Evolutionary conservation across 2,797 vertebrate genomes (phyloP).

Genomic region (Toxotes lorentzi): DNA sequence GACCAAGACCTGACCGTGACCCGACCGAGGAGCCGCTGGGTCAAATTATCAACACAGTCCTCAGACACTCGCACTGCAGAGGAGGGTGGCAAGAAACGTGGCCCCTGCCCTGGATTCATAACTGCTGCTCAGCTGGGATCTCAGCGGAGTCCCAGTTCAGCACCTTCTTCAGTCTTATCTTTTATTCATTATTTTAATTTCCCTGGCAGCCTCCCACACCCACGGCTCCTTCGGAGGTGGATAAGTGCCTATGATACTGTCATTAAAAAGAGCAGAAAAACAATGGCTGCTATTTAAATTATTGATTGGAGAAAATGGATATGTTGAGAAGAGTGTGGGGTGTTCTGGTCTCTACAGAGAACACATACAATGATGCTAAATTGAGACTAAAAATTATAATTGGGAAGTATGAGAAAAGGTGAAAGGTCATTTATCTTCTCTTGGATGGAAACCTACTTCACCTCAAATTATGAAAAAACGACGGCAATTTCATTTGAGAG

Average conservation of each 20-base stretch:
- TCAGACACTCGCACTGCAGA: constrained; percentile 12
- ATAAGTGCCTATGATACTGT: constrained; percentile 65
- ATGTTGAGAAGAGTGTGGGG: constrained; percentile 16
- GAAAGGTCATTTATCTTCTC: constrained; percentile 5
- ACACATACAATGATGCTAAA: constrained; percentile 20
- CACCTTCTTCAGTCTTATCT: constrained; percentile 72
- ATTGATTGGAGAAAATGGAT: constrained; percentile 65
- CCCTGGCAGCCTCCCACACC: constrained; percentile 50
- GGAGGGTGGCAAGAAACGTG: constrained; percentile 30
- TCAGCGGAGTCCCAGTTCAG: constrained; percentile 61
- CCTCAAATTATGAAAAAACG: constrained; percentile 14
- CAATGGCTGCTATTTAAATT: constrained; percentile 69
- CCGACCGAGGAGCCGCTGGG: constrained; percentile 27
- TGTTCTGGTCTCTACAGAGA: background rate
- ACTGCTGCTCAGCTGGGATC: constrained; percentile 54
- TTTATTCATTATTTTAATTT: constrained; percentile 83
- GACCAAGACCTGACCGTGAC: constrained; percentile 51
- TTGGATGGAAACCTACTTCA: constrained; percentile 5
- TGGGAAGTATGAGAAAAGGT: background rate
- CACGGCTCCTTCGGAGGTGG: constrained; percentile 44
- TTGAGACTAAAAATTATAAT: constrained; percentile 3
- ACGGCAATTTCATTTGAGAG: constrained; percentile 26
- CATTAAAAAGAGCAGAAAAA: constrained; percentile 65
- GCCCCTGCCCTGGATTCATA: constrained; percentile 63
- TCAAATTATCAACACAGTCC: constrained; percentile 57